Conservation (phyloP, 2,888 invertebrate genomes). For the Nemapogon koenigi region DNA sequence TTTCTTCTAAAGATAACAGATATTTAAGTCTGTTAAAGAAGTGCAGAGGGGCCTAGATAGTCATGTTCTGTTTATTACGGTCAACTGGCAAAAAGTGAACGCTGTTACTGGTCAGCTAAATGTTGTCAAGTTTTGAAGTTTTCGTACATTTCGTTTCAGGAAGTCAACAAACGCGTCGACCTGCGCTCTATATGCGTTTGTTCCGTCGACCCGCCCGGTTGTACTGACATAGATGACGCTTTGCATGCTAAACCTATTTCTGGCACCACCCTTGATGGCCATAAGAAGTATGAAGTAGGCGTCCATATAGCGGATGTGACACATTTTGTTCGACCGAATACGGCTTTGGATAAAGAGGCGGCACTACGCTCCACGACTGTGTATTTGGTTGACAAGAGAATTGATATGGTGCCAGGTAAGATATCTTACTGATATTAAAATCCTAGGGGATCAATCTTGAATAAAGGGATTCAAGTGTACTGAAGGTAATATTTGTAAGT, state of each 20-base stretch:
- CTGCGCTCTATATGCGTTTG: slow-evolving; percentile 86
- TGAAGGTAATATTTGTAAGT: too few relatives aligned
- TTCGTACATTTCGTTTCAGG: too few relatives aligned
- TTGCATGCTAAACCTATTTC: slow-evolving; percentile 83
- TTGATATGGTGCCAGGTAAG: slow-evolving; percentile 81
- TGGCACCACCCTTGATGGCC: slow-evolving; percentile 50
- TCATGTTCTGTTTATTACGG: too few relatives aligned
- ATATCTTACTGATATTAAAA: too few relatives aligned
- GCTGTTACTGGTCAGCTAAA: too few relatives aligned
- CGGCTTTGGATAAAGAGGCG: slow-evolving; percentile 92
- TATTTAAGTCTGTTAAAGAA: too few relatives aligned
- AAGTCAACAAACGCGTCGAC: slow-evolving; percentile 80
- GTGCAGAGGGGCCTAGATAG: too few relatives aligned
- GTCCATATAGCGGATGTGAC: slow-evolving; percentile 99
- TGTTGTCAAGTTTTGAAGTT: too few relatives aligned
- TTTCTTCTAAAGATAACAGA: too few relatives aligned
- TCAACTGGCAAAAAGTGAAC: too few relatives aligned
- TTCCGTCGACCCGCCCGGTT: slow-evolving; percentile 97
- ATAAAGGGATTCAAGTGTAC: too few relatives aligned
- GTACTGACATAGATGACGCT: slow-evolving; percentile 99
- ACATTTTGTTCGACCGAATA: slow-evolving; percentile 93
- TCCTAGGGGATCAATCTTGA: too few relatives aligned
- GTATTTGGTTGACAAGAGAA: slow-evolving; percentile 91
- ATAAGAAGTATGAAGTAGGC: slow-evolving; percentile 71
- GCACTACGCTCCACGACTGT: slow-evolving; percentile 95